Evolutionary conservation across 2,888 invertebrate species (phyloP).

Genomic region (Anoplius nigerrimus): DNA sequence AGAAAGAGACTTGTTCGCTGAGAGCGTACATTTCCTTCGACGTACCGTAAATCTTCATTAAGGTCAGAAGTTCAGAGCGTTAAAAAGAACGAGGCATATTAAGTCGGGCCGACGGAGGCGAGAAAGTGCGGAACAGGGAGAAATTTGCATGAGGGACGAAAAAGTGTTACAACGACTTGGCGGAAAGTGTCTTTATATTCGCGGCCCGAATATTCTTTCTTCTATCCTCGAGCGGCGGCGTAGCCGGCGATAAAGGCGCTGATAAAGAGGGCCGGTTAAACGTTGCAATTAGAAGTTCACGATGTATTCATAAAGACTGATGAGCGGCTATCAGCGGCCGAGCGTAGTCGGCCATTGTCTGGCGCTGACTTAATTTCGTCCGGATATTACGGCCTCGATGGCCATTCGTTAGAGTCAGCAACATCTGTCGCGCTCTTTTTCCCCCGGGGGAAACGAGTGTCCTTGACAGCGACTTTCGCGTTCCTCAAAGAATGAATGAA

Average conservation of each 20-base stretch:
- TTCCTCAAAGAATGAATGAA: neutral
- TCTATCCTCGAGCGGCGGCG: too few relatives aligned
- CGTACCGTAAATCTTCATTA: neutral
- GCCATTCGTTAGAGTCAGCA: slow-evolving; percentile 7
- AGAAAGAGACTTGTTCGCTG: neutral
- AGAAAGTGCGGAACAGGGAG: neutral
- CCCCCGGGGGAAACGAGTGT: neutral
- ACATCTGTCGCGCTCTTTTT: neutral
- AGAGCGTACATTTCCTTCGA: too few relatives aligned
- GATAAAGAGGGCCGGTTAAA: too few relatives aligned
- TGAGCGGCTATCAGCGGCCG: neutral
- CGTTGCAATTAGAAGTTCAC: too few relatives aligned
- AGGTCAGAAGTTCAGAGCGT: slow-evolving; percentile 18
- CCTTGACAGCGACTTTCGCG: slow-evolving; percentile 21
- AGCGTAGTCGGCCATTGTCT: slow-evolving; percentile 4
- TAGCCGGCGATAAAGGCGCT: too few relatives aligned
- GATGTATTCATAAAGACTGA: slow-evolving; percentile 3
- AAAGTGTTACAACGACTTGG: too few relatives aligned
- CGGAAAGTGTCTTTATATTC: too few relatives aligned
- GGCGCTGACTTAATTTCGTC: slow-evolving; percentile 2
- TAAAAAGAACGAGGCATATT: neutral
- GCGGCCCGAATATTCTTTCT: too few relatives aligned
- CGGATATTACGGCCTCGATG: slow-evolving; percentile 19
- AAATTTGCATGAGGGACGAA: slow-evolving; percentile 2
- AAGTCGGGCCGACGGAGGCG: neutral